These are phyloP conservation scores for Neopelma chrysocephalum DNA, from an alignment of 2,797 vertebrate genomes.

Conservation along the genomic window DNA sequence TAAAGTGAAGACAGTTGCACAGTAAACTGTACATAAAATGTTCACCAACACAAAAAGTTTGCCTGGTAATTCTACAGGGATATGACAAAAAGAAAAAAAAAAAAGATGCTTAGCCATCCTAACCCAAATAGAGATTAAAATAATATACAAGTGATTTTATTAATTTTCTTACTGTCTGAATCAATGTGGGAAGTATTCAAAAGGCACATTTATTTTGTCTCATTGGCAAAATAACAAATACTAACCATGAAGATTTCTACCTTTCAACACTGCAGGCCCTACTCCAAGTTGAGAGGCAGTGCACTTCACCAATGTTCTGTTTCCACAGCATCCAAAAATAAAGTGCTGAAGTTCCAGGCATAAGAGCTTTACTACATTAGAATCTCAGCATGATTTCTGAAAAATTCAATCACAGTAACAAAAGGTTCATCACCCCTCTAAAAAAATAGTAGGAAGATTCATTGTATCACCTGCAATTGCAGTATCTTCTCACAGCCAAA, in stretches of 20 bases:
- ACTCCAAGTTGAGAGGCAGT: neutral
- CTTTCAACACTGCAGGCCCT: neutral
- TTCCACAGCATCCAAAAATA: neutral
- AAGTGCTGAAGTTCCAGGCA: neutral
- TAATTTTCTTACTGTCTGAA: neutral
- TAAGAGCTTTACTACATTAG: neutral
- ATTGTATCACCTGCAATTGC: neutral
- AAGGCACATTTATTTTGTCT: constrained; percentile 14
- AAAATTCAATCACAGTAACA: constrained; percentile 11
- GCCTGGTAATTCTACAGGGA: neutral
- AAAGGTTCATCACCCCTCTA: neutral
- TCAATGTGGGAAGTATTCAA: neutral
- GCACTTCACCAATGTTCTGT: neutral
- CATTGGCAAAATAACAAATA: neutral
- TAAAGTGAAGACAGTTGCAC: neutral
- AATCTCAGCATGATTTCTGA: neutral
- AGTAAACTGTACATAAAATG: neutral
- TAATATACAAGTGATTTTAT: neutral
- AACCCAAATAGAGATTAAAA: neutral
- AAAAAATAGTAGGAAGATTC: neutral
- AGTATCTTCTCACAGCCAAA: neutral
- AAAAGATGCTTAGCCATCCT: neutral
- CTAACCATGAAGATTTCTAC: neutral
- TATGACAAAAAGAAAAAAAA: neutral
- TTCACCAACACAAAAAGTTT: neutral